phyloP scores from a whole-genome alignment of 2,113 vertebrate species.

The Hippocampus mohnikei region DNA sequence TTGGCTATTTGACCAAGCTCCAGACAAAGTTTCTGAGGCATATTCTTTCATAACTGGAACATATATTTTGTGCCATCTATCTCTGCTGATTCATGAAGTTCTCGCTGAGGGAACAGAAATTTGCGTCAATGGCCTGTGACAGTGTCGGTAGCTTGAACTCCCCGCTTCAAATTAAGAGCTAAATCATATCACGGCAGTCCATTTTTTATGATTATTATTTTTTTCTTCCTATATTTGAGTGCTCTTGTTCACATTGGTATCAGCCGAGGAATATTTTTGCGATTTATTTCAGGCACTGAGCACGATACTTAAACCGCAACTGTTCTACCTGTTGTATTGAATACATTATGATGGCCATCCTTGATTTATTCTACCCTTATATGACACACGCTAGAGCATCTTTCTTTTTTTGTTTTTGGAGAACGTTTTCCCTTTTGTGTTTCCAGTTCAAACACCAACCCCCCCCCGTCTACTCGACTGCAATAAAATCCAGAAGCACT shows the following conservation, averaged over 20 bases:
- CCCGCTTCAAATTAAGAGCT: neutral
- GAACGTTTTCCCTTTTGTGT: neutral
- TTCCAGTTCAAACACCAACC: neutral
- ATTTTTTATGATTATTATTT: neutral
- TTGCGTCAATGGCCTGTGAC: neutral
- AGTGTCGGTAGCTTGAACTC: neutral
- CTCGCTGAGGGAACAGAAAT: neutral
- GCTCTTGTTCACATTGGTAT: too few relatives aligned
- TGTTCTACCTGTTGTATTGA: too few relatives aligned
- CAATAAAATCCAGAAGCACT: slow-evolving; percentile 30
- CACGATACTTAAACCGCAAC: too few relatives aligned
- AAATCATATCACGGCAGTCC: slow-evolving; percentile 6
- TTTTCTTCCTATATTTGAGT: too few relatives aligned
- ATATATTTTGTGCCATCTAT: neutral
- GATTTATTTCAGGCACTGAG: slow-evolving; percentile 7
- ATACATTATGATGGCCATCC: too few relatives aligned
- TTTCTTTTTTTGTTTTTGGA: slow-evolving; percentile 8
- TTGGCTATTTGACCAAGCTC: neutral
- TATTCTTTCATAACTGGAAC: neutral
- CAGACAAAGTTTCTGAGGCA: neutral
- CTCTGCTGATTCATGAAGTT: neutral
- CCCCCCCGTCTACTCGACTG: slow-evolving; percentile 5
- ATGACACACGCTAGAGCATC: slow-evolving; percentile 6
- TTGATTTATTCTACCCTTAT: neutral
- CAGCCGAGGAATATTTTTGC: neutral